Evolutionary conservation across 2,797 vertebrate species (phyloP).

Genomic region (Sphaeramia orbicularis): DNA sequence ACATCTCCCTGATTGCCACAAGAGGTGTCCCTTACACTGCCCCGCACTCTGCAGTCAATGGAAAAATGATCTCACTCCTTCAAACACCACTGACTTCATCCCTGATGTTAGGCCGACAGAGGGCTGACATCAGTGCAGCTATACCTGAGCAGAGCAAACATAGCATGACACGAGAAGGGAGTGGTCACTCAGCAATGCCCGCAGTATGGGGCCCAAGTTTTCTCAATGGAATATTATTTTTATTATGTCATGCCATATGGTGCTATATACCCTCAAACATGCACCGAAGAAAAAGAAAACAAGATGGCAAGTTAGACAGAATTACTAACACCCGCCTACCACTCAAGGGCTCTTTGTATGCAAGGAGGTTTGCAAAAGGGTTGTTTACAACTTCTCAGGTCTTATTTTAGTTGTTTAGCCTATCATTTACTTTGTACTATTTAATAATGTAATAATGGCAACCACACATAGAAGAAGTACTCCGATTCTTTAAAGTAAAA

Average conservation of each 20-base stretch:
- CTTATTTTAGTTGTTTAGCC: too few species aligned
- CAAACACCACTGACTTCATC: slow-evolving; percentile 81
- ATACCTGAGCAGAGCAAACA: slow-evolving; percentile 66
- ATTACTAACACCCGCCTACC: neutral
- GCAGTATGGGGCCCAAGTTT: slow-evolving; percentile 11
- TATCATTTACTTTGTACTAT: too few species aligned
- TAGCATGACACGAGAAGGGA: slow-evolving; percentile 41
- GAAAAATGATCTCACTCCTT: slow-evolving; percentile 86
- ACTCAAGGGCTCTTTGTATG: too few species aligned
- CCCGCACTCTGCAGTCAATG: slow-evolving; percentile 75
- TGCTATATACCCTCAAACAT: neutral
- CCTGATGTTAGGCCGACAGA: slow-evolving; percentile 58
- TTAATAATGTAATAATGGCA: too few species aligned
- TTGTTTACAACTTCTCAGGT: neutral
- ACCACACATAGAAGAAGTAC: too few species aligned
- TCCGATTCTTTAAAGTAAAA: too few species aligned
- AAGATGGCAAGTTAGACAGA: slow-evolving; percentile 30
- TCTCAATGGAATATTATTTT: slow-evolving; percentile 60
- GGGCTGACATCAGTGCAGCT: slow-evolving; percentile 73
- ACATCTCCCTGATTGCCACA: slow-evolving; percentile 68
- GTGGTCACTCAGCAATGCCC: slow-evolving; percentile 33
- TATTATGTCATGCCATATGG: slow-evolving; percentile 48
- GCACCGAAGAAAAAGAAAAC: slow-evolving; percentile 24
- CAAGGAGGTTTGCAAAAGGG: neutral
- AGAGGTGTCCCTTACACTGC: slow-evolving; percentile 83